These are phyloP conservation scores for Sebastes fasciatus DNA, from an alignment of 2,113 vertebrate genomes.

Conservation along the genomic window DNA sequence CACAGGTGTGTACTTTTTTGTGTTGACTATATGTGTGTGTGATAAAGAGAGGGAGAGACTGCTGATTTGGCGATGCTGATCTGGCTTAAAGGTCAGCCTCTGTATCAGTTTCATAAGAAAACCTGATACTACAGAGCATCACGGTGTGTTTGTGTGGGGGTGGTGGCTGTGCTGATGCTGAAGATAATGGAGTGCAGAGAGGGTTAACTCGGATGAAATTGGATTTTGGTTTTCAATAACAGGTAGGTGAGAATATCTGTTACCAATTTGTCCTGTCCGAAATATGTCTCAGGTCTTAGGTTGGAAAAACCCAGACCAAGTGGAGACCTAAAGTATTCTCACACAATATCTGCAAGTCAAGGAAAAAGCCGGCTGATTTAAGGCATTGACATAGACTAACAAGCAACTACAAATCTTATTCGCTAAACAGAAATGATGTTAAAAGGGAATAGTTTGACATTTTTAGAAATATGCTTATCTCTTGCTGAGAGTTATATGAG, in stretches of 20 bases:
- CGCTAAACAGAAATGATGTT: not conserved
- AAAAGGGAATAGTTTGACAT: not conserved
- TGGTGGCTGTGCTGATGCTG: not conserved
- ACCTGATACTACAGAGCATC: slow-evolving; percentile 60
- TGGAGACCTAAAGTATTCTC: not conserved
- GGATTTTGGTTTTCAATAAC: slow-evolving; percentile 4
- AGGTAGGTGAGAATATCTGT: not conserved
- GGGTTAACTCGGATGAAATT: not conserved
- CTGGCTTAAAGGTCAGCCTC: slow-evolving; percentile 65
- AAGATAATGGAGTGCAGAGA: slow-evolving; percentile 1
- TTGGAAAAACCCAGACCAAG: not conserved
- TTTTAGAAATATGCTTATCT: not conserved
- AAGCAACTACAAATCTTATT: not conserved
- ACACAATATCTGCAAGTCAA: not conserved
- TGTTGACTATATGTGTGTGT: not conserved
- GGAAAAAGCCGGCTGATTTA: not conserved
- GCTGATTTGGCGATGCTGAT: slow-evolving; percentile 40
- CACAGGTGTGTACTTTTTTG: slow-evolving; percentile 9
- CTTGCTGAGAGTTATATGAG: no score
- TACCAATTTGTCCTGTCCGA: not conserved
- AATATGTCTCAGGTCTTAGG: not conserved
- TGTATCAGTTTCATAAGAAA: slow-evolving; percentile 74
- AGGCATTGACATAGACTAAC: not conserved
- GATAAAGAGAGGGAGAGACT: slow-evolving; percentile 2
- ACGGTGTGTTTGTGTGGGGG: slow-evolving; percentile 11